Evolutionary conservation across 1,140 invertebrate genomes (phyloP).

Genomic region (Papilio helenus): DNA sequence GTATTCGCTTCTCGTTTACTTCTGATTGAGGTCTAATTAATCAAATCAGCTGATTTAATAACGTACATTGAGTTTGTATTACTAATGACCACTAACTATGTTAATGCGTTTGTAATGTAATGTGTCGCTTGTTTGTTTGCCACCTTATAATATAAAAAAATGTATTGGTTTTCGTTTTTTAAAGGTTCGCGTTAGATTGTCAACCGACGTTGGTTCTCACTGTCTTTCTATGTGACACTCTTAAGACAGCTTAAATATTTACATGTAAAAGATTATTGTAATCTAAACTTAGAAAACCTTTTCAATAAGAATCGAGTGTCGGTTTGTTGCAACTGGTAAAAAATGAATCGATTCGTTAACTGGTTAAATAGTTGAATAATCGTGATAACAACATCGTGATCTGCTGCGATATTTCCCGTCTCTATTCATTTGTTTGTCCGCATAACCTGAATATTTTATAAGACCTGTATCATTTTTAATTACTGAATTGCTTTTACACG

Average conservation of each 20-base stretch:
- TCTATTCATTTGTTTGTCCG: neutral
- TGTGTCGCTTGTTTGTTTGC: too few relatives aligned
- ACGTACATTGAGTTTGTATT: neutral
- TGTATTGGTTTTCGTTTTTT: too few relatives aligned
- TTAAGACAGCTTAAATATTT: too few relatives aligned
- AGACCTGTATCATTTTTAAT: too few relatives aligned
- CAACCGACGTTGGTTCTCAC: too few relatives aligned
- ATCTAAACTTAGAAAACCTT: too few relatives aligned
- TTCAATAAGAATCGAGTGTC: neutral
- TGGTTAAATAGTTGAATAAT: neutral
- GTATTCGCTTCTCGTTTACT: neutral
- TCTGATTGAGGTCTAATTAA: conserved; percentile 12
- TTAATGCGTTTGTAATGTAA: neutral
- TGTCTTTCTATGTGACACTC: too few relatives aligned
- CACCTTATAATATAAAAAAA: too few relatives aligned
- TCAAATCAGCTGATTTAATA: neutral
- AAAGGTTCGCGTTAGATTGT: too few relatives aligned
- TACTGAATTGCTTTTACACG: too few relatives aligned
- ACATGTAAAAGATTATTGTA: too few relatives aligned
- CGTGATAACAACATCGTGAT: conserved; percentile 15
- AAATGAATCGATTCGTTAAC: neutral
- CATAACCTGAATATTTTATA: neutral
- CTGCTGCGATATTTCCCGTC: neutral
- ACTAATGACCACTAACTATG: neutral
- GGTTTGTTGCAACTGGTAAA: neutral